Percentiles rank a stretch among this genome's conserved stretches.
phyloP scores from a whole-genome alignment of 2,113 vertebrate genomes.

The Rhinichthys klamathensis region DNA sequence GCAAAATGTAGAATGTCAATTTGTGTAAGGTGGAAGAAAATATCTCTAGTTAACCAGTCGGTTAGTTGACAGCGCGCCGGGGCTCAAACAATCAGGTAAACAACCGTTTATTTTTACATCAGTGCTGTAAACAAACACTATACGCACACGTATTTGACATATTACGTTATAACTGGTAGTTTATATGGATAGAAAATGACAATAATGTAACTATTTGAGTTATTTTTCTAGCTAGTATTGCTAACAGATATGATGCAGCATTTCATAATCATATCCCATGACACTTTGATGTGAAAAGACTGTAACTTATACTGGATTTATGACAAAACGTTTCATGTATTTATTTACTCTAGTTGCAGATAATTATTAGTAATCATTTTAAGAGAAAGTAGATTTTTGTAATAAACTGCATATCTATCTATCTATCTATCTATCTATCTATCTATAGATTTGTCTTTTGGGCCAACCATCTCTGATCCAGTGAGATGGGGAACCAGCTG shows the following conservation, averaged over 20 bases:
- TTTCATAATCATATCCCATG: slow-evolving; percentile 5
- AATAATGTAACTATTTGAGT: neutral
- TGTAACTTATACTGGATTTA: neutral
- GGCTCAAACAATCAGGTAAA: slow-evolving; percentile 51
- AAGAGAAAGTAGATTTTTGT: neutral
- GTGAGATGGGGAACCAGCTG: slow-evolving; percentile 91
- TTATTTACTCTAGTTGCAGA: neutral
- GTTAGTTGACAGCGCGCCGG: slow-evolving; percentile 12
- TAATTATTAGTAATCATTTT: neutral
- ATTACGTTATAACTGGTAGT: neutral
- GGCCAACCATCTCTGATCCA: neutral
- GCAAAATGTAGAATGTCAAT: slow-evolving; percentile 5
- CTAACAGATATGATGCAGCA: slow-evolving; percentile 22
- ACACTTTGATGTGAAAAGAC: neutral
- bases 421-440: slow-evolving; percentile 5
- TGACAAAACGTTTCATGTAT: neutral
- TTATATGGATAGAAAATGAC: neutral
- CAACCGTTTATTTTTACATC: slow-evolving; percentile 14
- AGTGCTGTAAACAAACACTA: neutral
- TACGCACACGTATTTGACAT: neutral
- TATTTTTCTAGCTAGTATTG: neutral
- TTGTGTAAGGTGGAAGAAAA: neutral
- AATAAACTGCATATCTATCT: neutral
- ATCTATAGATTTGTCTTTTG: neutral
- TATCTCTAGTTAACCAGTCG: neutral